These are phyloP conservation scores for Fringilla coelebs DNA, from an alignment of 2,797 vertebrate species.

Conservation along the genomic window DNA sequence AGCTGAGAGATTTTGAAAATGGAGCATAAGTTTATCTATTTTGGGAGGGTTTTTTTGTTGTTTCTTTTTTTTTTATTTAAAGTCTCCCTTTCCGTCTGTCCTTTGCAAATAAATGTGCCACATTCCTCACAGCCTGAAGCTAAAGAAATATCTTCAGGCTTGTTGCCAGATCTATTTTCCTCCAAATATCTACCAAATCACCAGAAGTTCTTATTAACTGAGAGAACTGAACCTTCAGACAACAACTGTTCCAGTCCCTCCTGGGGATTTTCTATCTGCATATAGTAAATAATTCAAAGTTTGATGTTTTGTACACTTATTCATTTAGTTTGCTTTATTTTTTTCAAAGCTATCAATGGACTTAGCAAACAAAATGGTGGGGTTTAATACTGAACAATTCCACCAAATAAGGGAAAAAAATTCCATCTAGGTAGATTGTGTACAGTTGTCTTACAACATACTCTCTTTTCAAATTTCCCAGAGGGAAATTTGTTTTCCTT, in stretches of 20 bases:
- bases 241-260: conserved; percentile 36
- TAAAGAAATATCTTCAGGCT: conserved; percentile 30
- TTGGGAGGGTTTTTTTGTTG: not conserved
- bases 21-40: conserved; percentile 16
- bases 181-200: conserved; percentile 46
- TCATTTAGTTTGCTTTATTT: not conserved
- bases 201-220: conserved; percentile 48
- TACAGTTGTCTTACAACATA: not conserved
- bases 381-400: not conserved
- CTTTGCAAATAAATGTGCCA: conserved; percentile 20
- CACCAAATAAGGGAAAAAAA: not conserved
- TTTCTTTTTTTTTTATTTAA: not conserved
- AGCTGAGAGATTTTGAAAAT: conserved; percentile 45
- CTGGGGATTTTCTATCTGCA: not conserved
- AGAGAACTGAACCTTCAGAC: conserved; percentile 45
- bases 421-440: not conserved
- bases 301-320: not conserved
- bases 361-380: not conserved
- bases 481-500: not conserved
- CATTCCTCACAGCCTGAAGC: conserved; percentile 21
- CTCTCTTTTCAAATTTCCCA: not conserved
- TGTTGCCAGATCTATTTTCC: conserved; percentile 27
- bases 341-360: not conserved
- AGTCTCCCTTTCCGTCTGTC: not conserved
- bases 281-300: conserved; percentile 34